Percentiles rank a stretch among this genome's conserved stretches.
phyloP scores from a whole-genome alignment of 2,113 vertebrate species.

The Varanus salvator region DNA sequence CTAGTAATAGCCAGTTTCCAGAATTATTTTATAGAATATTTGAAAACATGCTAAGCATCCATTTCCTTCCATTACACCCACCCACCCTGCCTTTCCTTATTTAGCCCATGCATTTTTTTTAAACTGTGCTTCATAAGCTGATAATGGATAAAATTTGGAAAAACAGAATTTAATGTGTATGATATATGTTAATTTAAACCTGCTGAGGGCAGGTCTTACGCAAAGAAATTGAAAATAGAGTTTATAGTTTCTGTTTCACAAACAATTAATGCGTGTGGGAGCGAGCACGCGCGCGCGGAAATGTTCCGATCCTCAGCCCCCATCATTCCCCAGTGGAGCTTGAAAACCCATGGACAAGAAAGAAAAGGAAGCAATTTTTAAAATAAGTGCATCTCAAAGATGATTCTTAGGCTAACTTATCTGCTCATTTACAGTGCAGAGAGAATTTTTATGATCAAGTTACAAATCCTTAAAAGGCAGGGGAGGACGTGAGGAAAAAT shows the following conservation, averaged over 20 bases:
- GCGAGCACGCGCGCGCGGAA: too few relatives aligned
- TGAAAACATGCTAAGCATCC: background rate
- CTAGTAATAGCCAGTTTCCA: background rate
- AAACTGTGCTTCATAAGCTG: constrained; percentile 13
- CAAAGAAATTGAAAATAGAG: constrained; percentile 31
- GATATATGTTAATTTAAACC: constrained; percentile 37
- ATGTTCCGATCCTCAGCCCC: too few relatives aligned
- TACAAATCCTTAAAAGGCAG: constrained; percentile 72
- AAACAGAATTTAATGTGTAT: constrained; percentile 33
- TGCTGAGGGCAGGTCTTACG: constrained; percentile 13
- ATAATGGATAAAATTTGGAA: constrained; percentile 13
- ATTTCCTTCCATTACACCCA: background rate
- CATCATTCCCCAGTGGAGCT: background rate
- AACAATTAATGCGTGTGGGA: constrained; percentile 10
- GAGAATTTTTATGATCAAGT: constrained; percentile 68
- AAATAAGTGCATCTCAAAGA: constrained; percentile 54
- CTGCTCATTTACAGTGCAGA: constrained; percentile 62
- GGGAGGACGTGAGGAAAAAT: constrained; percentile 65
- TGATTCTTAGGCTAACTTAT: constrained; percentile 68
- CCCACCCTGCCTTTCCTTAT: constrained; percentile 17
- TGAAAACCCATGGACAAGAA: constrained; percentile 30
- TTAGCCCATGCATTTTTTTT: constrained; percentile 8
- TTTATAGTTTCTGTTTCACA: constrained; percentile 26
- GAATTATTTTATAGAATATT: background rate
- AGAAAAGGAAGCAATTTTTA: constrained; percentile 38